Evolutionary conservation across 2,797 vertebrate species (phyloP).

Genomic region (Cyprinella venusta): DNA sequence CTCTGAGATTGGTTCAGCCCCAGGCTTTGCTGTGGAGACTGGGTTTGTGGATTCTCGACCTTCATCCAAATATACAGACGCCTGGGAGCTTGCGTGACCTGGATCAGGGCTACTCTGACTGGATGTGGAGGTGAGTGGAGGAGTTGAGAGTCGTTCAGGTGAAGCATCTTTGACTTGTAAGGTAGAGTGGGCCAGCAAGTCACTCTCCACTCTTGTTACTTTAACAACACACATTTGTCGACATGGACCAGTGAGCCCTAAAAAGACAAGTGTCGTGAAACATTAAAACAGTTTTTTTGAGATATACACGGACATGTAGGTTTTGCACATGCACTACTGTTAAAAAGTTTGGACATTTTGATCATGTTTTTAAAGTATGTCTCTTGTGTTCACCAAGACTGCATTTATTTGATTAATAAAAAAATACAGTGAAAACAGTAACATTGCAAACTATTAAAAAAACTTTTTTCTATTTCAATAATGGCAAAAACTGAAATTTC

Average conservation of each 20-base stretch:
- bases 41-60: conserved; percentile 56
- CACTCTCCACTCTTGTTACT: conserved; percentile 77
- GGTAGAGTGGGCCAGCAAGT: conserved; percentile 65
- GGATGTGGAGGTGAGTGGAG: conserved; percentile 41
- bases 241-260: conserved; percentile 70
- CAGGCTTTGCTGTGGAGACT: conserved; percentile 36
- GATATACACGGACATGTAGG: too few species aligned
- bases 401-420: too few species aligned
- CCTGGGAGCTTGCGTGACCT: conserved; percentile 49
- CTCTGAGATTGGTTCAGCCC: conserved; percentile 48
- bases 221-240: conserved; percentile 82
- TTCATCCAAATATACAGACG: not conserved
- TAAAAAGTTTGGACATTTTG: not conserved
- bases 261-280: not conserved
- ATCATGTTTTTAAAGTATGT: not conserved
- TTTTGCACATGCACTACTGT: not conserved
- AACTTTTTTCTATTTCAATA: too few species aligned
- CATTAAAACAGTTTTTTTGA: not conserved
- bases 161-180: conserved; percentile 41
- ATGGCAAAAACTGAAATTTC: not conserved
- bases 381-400: too few species aligned
- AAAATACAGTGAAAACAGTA: too few species aligned
- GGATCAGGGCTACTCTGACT: conserved; percentile 47
- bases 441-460: too few species aligned
- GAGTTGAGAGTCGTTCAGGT: conserved; percentile 18